phyloP scores from a whole-genome alignment of 1,140 invertebrate genomes.

The Drosophila bocki region DNA sequence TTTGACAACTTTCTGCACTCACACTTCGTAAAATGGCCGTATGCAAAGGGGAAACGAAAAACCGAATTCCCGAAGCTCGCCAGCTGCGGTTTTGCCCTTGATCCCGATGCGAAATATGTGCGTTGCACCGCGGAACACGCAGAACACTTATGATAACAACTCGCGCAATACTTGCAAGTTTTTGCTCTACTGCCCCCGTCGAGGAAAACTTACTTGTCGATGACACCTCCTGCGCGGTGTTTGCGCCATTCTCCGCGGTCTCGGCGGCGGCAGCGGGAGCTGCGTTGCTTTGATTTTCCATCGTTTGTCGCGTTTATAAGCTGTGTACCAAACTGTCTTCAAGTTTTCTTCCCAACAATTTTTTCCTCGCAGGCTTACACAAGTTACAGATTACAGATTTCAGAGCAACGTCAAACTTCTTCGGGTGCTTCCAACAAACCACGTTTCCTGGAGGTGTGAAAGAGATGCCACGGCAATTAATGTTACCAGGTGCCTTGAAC shows the following conservation, averaged over 20 bases:
- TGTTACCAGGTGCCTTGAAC: too few relatives aligned
- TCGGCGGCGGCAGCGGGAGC: constrained; percentile 70
- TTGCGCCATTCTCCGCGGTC: constrained; percentile 66
- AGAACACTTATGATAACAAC: constrained; percentile 34
- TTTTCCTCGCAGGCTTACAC: constrained; percentile 69
- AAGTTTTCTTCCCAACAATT: constrained; percentile 60
- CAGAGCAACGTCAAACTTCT: constrained; percentile 76
- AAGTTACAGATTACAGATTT: constrained; percentile 64
- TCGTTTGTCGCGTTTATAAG: constrained; percentile 71
- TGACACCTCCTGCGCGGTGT: constrained; percentile 81
- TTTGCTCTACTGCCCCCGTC: constrained; percentile 20
- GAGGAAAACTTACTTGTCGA: constrained; percentile 81
- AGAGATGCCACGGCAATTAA: too few relatives aligned
- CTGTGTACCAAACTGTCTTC: constrained; percentile 71
- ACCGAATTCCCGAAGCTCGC: constrained; percentile 9
- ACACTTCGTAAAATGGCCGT: constrained; percentile 67
- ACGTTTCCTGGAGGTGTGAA: constrained; percentile 56
- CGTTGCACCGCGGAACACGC: constrained; percentile 33
- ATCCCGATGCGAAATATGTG: constrained; percentile 48
- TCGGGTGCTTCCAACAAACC: constrained; percentile 81
- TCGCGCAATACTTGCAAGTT: constrained; percentile 36
- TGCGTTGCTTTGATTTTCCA: constrained; percentile 84
- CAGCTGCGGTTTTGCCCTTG: constrained; percentile 54
- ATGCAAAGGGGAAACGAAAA: constrained; percentile 13
- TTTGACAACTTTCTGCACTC: constrained; percentile 68